Evolutionary conservation across 2,888 invertebrate genomes (phyloP).

Genomic region (Therioaphis trifolii): DNA sequence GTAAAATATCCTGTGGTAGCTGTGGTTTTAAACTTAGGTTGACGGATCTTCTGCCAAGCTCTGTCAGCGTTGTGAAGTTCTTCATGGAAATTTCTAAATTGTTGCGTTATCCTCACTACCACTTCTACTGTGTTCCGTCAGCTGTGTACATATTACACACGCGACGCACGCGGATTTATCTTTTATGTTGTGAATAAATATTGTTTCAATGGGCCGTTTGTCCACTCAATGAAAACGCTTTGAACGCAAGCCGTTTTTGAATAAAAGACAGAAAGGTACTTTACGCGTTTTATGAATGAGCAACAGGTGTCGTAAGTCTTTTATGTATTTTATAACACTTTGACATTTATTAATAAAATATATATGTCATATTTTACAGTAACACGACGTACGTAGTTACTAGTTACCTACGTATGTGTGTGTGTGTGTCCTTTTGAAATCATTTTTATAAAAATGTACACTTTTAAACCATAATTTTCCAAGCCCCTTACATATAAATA

Average conservation of each 20-base stretch:
- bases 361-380: background rate
- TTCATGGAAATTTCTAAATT: too few species aligned
- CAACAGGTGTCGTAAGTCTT: background rate
- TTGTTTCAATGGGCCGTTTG: background rate
- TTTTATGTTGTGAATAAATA: background rate
- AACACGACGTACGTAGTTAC: too few species aligned
- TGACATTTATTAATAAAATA: background rate
- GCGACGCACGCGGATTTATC: background rate
- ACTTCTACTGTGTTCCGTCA: too few species aligned
- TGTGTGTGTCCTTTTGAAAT: background rate
- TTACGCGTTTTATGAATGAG: background rate
- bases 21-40: too few species aligned
- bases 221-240: background rate
- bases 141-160: background rate
- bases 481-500: too few species aligned
- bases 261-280: slow-evolving; percentile 11
- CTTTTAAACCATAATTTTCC: too few species aligned
- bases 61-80: too few species aligned
- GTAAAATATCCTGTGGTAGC: too few species aligned
- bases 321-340: slow-evolving; percentile 2
- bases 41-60: too few species aligned
- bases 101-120: too few species aligned
- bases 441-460: too few species aligned
- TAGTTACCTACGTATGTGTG: background rate
- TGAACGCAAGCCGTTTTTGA: background rate